Evolutionary conservation across 1,140 invertebrate species (phyloP), one percentile per base, ranked within the genome.

Genomic region (Centruroides vittatus): DNA sequence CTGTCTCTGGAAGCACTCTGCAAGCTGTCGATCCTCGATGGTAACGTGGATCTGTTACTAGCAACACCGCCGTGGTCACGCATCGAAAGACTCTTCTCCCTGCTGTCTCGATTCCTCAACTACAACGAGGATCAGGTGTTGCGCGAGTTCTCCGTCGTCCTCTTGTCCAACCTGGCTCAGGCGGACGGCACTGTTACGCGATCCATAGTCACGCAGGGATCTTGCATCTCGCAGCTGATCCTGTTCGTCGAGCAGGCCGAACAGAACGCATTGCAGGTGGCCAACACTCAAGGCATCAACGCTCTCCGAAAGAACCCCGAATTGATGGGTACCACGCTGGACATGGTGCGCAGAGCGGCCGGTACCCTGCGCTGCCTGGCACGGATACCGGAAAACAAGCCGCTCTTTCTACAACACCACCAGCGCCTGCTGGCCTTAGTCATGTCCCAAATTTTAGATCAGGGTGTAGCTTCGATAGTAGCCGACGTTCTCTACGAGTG

Each of bases 211-310:
- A 65, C 76, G 35, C 89, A 84, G 68, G 61, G 60, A 36, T 84
- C 86, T 1, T 86, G 87, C 64, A 85, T 96, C 50, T 86, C 91
- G 55, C 81, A 95, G 65, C 79, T 99, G 59, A 88, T 98, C 49
- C 89, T 90, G 52, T 98, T 98, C 76, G 88, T 98, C 68, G 95
- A 98, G 76, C 88, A 92, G 71, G 93, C 93, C 2, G 93, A 97
- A 75, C 84, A 87, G 68, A 89, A 86, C 68, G 93, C 94, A 47
- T 74, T 95, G 67, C 85, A 86, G 57, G 89, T 98, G 35, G 93
- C 90, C 52, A 96, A 94, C 76, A 86, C 90, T 70, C 90, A 93
- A 71, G 94, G 95, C 60, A 85, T 96, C 61, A 82, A 84, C 67
- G 89, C 89, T 63, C 79, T 98, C 58, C 83, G 93, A 34, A 93